Base-by-base conservation (phyloP, 1,140 invertebrate species). In the Arion vulgaris region DNA sequence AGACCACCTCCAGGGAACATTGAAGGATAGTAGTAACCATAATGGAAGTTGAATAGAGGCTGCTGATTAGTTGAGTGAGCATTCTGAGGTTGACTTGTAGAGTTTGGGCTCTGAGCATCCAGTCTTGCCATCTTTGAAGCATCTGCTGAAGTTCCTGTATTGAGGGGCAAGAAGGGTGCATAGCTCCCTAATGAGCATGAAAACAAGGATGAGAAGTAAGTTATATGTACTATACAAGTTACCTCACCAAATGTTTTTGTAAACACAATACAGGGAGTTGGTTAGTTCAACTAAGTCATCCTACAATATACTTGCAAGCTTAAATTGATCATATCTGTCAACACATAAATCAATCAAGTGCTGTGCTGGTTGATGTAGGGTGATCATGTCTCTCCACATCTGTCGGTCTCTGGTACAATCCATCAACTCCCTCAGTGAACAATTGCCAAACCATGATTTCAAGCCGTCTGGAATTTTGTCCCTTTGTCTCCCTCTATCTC, bases 71-170 rank as follows among this genome's bases (percentile, higher is more conserved):
- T 57, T 71, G 80, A 71, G 66, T 94, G 94, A 87, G 93, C 93
- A 92, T 94, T 91, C 78, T 95, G 95, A 89, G 95, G 95, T 85
- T 89, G 88, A 19, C 95, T 95, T 80, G 95, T 95, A 81, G 95
- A 95, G 84, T 96, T 96, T 68, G 96, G 96, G 80, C 96, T 95
- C 92, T 96, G 96, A 91, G 95, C 96, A 91, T 97, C 96, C 80
- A 95, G 95, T 88, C 96, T 93, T 68, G 95, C 93, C 91, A 96
- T 95, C 91, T 96, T 95, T 23, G 39, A 39, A 15, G 57, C 28
- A 68, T 79, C 77, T 9, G 66, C 79, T 23, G 79, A 80, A 28
- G 79, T 72, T 36, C 79, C 79, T 80, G 51, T 57, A 57, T 57
- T 57, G 51, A 57, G 51, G 51, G 51, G 51, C 51, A 57, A 57